Percentiles rank a stretch among this genome's conserved stretches.
phyloP scores from a whole-genome alignment of 2,888 invertebrate species.

The Athetis lepigone region DNA sequence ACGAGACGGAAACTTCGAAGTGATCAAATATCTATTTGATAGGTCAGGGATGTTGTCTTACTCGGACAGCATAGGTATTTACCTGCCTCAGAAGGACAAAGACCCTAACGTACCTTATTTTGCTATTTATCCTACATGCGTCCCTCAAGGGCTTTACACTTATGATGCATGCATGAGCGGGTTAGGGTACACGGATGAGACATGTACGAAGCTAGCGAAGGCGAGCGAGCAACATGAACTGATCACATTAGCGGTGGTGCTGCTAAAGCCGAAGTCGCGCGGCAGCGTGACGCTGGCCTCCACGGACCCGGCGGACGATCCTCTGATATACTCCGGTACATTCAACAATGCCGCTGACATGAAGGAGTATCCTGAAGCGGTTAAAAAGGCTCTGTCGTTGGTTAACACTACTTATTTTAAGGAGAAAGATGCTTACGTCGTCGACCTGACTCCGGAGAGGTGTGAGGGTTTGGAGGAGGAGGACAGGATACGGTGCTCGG shows the following conservation, averaged over 20 bases:
- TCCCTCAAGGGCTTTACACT: slow-evolving; percentile 64
- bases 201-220: slow-evolving; percentile 71
- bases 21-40: slow-evolving; percentile 64
- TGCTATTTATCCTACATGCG: slow-evolving; percentile 79
- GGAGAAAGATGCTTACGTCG: slow-evolving; percentile 69
- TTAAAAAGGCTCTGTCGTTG: slow-evolving; percentile 71
- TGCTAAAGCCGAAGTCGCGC: slow-evolving; percentile 80
- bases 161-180: slow-evolving; percentile 68
- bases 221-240: slow-evolving; percentile 74
- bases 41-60: slow-evolving; percentile 69
- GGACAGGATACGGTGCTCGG: slow-evolving; percentile 84
- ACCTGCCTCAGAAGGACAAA: slow-evolving; percentile 67
- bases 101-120: slow-evolving; percentile 76
- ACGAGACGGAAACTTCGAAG: slow-evolving; percentile 66
- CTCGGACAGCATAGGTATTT: slow-evolving; percentile 76
- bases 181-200: slow-evolving; percentile 71
- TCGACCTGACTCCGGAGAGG: slow-evolving; percentile 70
- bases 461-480: slow-evolving; percentile 69
- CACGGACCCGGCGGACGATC: slow-evolving; percentile 69
- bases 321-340: slow-evolving; percentile 79
- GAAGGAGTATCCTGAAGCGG: slow-evolving; percentile 71
- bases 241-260: slow-evolving; percentile 75
- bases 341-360: slow-evolving; percentile 75
- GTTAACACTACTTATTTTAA: slow-evolving; percentile 75
- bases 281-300: slow-evolving; percentile 76